A percentile compares a stretch with the other conserved stretches of the same genome.
These are phyloP conservation scores for Nysson spinosus DNA, from an alignment of 2,888 invertebrate genomes.

Conservation along the genomic window DNA sequence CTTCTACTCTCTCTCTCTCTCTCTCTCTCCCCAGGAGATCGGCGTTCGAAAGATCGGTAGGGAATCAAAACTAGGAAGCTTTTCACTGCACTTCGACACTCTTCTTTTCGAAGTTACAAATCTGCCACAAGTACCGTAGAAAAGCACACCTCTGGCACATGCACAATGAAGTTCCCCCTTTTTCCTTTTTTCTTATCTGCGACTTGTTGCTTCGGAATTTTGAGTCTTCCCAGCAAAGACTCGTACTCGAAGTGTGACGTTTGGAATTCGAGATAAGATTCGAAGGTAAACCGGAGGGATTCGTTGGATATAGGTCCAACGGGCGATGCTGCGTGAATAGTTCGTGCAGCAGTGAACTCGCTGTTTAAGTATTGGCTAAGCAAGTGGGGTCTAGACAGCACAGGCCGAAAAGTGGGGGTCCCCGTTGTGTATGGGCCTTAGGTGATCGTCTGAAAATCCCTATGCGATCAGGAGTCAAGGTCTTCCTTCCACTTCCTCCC, in stretches of 20 bases:
- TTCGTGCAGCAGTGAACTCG: constrained; percentile 66
- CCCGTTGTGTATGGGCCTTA: constrained; percentile 36
- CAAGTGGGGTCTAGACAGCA: constrained; percentile 65
- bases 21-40: background rate
- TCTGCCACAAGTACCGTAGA: too few species aligned
- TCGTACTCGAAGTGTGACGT: too few species aligned
- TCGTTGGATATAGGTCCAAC: constrained; percentile 67
- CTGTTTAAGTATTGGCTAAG: constrained; percentile 73
- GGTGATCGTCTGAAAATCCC: constrained; percentile 42
- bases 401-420: constrained; percentile 37
- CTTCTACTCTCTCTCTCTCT: background rate
- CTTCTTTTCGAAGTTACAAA: too few species aligned
- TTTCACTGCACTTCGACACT: too few species aligned
- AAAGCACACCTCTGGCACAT: too few species aligned
- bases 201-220: too few species aligned
- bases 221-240: background rate
- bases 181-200: too few species aligned
- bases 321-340: constrained; percentile 75
- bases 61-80: too few species aligned
- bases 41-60: too few species aligned
- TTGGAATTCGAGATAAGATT: too few species aligned
- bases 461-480: constrained; percentile 52
- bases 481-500: constrained; percentile 31
- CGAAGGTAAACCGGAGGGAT: too few species aligned
- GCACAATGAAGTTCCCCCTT: too few species aligned